Evolutionary conservation across 2,113 vertebrate genomes (phyloP).

Genomic region (Anguilla rostrata): DNA sequence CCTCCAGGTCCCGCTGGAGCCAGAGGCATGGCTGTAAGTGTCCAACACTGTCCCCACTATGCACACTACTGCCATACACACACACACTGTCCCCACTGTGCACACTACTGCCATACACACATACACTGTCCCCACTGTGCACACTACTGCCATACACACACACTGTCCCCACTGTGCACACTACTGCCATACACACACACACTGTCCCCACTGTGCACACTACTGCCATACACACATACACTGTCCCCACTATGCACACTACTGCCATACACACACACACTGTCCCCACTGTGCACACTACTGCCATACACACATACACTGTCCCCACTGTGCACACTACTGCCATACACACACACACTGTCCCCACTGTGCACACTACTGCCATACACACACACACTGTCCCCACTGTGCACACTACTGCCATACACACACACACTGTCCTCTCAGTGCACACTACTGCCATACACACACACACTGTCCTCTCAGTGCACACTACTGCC

Average conservation of each 20-base stretch:
- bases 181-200: not conserved
- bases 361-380: not conserved
- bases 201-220: not conserved
- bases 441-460: not conserved
- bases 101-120: not conserved
- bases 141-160: no score
- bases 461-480: not conserved
- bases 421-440: not conserved
- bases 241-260: no score
- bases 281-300: not conserved
- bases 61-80: not conserved
- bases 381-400: not conserved
- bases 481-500: no score
- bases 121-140: not conserved
- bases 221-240: not conserved
- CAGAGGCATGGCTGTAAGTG: constrained; percentile 90
- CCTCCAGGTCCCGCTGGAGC: constrained; percentile 86
- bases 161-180: not conserved
- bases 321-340: no score
- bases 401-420: not conserved
- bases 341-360: not conserved
- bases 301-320: not conserved
- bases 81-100: not conserved
- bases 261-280: no score
- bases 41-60: not conserved